Evolutionary conservation across 2,888 invertebrate species (phyloP).

Genomic region (Apamea monoglypha): DNA sequence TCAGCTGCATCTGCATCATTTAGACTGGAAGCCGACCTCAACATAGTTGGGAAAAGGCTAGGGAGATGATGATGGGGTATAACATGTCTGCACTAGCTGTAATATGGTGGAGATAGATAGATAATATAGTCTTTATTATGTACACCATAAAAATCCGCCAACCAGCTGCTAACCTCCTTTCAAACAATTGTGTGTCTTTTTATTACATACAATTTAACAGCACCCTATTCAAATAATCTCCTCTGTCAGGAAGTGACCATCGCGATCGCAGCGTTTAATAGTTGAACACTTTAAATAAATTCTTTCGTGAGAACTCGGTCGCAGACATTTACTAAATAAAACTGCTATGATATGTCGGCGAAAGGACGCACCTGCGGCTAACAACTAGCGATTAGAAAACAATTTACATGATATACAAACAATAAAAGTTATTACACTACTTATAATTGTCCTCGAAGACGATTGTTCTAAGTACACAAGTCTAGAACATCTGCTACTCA

Average conservation of each 20-base stretch:
- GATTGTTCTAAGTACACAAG: slow-evolving; percentile 35
- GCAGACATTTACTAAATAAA: slow-evolving; percentile 25
- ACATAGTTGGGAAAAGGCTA: no score
- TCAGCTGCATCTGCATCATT: no score
- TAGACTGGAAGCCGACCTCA: no score
- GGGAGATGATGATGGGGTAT: no score
- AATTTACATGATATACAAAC: slow-evolving; percentile 59
- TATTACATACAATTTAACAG: slow-evolving; percentile 45
- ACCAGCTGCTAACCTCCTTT: background rate
- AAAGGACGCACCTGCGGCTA: slow-evolving; percentile 50
- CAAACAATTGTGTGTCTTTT: slow-evolving; percentile 15
- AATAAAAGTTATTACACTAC: slow-evolving; percentile 50
- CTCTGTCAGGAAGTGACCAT: slow-evolving; percentile 44
- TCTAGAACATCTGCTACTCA: slow-evolving; percentile 31
- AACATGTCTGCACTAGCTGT: background rate
- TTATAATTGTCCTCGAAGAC: slow-evolving; percentile 45
- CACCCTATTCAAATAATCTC: slow-evolving; percentile 46
- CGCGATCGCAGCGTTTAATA: slow-evolving; percentile 31
- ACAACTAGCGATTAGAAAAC: slow-evolving; percentile 50
- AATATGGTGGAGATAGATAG: background rate
- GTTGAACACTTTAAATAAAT: slow-evolving; percentile 51
- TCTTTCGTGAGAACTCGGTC: slow-evolving; percentile 36
- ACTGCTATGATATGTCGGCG: slow-evolving; percentile 35
- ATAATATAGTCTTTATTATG: no score
- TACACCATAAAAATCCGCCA: background rate